Base-by-base conservation (phyloP, 2,888 invertebrate species). In the Uloborus plumipes region DNA sequence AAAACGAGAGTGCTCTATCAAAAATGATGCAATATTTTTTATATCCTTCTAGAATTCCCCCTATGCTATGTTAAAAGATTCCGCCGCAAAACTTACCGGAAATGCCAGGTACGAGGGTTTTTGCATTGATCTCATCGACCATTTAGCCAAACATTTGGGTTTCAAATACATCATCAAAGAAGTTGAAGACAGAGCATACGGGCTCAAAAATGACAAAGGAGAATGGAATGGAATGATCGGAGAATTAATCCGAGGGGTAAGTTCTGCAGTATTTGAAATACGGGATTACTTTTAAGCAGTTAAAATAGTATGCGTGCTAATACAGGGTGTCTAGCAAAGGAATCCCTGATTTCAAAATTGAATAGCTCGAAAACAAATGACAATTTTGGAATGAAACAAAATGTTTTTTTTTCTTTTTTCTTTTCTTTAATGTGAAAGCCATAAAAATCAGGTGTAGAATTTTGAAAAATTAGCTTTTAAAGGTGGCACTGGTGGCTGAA, bases 51-150 rank as follows among this genome's bases (percentile, higher is more conserved):
- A 93, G 93, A 95, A 93, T 88, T 92, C 93, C 61, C 98, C 98
- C 0, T 98, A 97, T 87, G 94, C 95, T 18, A 95, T 96, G 94
- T 88, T 94, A 18, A 95, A 94, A 88, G 92, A 94, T 87, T 93
- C 86, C 11, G 85, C 87, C 9, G 86, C 88, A 76, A 87, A 88
- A 75, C 92, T 92, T 88, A 93, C 93, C 15, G 93, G 93, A 69
- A 94, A 94, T 88, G 91, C 92, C 85, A 91, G 93, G 80, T 94
- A 94, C 90, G 94, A 93, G 89, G 94, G 94, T 73, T 94, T 94
- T 89, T 94, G 94, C 89, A 93, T 94, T 85, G 94, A 94, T 89
- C 91, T 94, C 64, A 92, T 93, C 86, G 91, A 92, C 53, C 94
- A 95, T 88, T 90, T 98, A 66, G 92, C 95, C 15, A 91, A 92